Percentiles rank a stretch among this genome's conserved stretches.
phyloP scores from a whole-genome alignment of 2,888 invertebrate genomes.

The Gisinianus flammeolus region DNA sequence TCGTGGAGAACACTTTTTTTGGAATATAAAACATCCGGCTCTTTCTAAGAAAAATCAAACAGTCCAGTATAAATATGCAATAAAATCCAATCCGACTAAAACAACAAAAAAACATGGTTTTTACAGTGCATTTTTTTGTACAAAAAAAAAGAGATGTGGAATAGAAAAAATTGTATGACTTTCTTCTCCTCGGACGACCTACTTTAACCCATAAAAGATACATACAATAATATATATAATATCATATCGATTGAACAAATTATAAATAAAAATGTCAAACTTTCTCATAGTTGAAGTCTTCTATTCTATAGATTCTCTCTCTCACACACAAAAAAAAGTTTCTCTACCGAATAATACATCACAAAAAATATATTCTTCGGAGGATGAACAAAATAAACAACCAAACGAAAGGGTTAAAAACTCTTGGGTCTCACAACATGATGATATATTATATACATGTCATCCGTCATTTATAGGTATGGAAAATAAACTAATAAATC shows the following conservation, averaged over 20 bases:
- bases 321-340: too few relatives aligned
- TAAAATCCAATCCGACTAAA: slow-evolving; percentile 6
- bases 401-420: too few relatives aligned
- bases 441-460: too few relatives aligned
- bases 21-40: slow-evolving; percentile 12
- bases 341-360: neutral
- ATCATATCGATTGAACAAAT: neutral
- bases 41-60: slow-evolving; percentile 17
- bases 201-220: too few relatives aligned
- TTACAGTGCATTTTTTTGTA: neutral
- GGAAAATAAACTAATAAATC: neutral
- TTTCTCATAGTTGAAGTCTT: neutral
- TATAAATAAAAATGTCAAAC: slow-evolving; percentile 6
- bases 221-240: neutral
- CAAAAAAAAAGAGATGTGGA: neutral
- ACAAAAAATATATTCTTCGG: neutral
- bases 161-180: slow-evolving; percentile 3
- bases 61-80: slow-evolving; percentile 12
- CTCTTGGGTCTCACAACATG: too few relatives aligned
- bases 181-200: neutral
- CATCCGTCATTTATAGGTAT: neutral
- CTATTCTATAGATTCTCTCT: too few relatives aligned
- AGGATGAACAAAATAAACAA: too few relatives aligned
- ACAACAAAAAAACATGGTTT: neutral
- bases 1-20: neutral